phyloP scores from a whole-genome alignment of 2,888 invertebrate genomes.

The Eremobia ochroleuca region DNA sequence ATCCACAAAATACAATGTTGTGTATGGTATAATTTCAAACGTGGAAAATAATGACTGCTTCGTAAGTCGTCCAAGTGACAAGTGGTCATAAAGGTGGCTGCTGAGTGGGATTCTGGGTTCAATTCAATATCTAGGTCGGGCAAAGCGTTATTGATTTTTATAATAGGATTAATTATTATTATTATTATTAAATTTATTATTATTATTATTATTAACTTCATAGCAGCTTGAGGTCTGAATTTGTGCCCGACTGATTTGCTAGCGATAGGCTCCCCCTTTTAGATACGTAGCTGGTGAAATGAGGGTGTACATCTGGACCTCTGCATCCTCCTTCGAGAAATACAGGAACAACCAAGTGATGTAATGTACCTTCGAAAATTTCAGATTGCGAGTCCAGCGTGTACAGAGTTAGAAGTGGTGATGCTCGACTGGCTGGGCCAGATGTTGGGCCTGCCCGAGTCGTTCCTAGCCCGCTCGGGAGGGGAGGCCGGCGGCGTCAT shows the following conservation, averaged over 20 bases:
- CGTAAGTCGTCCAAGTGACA: not conserved
- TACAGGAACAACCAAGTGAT: not conserved
- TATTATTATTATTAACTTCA: no score
- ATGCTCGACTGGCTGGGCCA: constrained; percentile 99
- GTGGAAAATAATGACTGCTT: not conserved
- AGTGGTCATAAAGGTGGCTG: not conserved
- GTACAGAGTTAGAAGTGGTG: constrained; percentile 98
- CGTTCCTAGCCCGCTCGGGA: constrained; percentile 96
- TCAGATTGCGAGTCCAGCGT: constrained; percentile 98
- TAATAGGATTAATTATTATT: no score
- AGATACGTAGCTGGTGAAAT: not conserved
- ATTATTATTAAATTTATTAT: no score
- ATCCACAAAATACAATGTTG: not conserved
- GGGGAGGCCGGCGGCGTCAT: constrained; percentile 97
- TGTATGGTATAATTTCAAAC: not conserved
- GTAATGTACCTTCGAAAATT: constrained; percentile 54
- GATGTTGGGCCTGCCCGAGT: constrained; percentile 96
- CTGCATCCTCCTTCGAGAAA: not conserved
- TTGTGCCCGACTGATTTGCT: not conserved
- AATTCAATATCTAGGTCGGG: not conserved
- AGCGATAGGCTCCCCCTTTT: not conserved
- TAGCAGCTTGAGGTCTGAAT: not conserved
- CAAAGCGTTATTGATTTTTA: not conserved
- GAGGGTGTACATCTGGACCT: not conserved
- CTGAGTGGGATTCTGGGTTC: not conserved